phyloP scores from a whole-genome alignment of 2,888 invertebrate species.

The Philaethria dido region DNA sequence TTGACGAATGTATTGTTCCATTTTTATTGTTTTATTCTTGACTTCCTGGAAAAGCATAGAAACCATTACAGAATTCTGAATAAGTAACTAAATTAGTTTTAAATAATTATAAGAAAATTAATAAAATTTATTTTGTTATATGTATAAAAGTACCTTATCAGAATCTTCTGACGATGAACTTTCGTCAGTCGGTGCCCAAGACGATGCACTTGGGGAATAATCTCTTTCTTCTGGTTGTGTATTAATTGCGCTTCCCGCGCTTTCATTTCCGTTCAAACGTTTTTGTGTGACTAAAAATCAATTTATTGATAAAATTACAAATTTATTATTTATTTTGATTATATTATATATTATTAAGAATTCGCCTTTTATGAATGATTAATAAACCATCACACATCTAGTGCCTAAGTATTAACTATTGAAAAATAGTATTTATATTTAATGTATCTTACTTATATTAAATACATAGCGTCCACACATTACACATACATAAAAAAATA shows the following conservation, averaged over 20 bases:
- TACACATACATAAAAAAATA: neutral
- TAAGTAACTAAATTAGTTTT: neutral
- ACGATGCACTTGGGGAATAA: constrained; percentile 65
- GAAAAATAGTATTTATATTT: too few relatives aligned
- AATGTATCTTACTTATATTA: neutral
- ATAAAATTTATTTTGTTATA: neutral
- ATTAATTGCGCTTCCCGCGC: constrained; percentile 50
- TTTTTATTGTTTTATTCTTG: constrained; percentile 28
- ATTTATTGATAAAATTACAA: neutral
- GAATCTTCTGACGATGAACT: constrained; percentile 52
- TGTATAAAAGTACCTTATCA: constrained; percentile 20
- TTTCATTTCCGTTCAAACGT: constrained; percentile 37
- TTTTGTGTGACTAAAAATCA: constrained; percentile 10
- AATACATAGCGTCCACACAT: neutral
- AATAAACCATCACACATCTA: too few relatives aligned
- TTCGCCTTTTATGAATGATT: too few relatives aligned
- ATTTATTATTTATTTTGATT: neutral
- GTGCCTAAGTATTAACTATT: too few relatives aligned
- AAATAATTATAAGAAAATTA: neutral
- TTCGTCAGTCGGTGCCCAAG: constrained; percentile 68
- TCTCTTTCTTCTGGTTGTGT: constrained; percentile 56
- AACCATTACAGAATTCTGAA: neutral
- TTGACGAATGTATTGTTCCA: constrained; percentile 52
- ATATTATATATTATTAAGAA: too few relatives aligned
- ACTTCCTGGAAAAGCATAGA: constrained; percentile 25